Evolutionary conservation across 2,888 invertebrate species (phyloP), one percentile per base, ranked within the genome.

Genomic region (Alviniconcha strummeri): DNA sequence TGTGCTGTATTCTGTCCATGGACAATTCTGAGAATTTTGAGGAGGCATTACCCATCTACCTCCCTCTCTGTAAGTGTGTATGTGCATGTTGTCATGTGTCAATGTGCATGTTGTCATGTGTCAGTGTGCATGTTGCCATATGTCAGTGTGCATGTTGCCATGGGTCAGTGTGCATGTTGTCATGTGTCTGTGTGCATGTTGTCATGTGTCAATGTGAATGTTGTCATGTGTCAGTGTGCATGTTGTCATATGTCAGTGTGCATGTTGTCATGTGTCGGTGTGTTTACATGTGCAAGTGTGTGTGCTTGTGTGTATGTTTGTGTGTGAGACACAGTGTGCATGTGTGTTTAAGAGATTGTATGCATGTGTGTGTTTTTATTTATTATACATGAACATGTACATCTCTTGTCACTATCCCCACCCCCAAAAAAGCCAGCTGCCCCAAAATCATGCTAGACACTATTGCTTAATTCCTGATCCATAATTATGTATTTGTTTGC

Each of bases 31-130:
- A 87, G n/a, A 86, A 85, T 71, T 86, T 83, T 81, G 86, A 87
- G 19, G 89, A 90, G 54, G 90, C 89, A 52, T 84, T 89, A 57
- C 83, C 88, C n/a, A 74, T 82, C 80, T 89, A 87, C 84, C 78
- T 84, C 81, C 78, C 80, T 75, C 83, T 89, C 19, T 88, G 90
- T 90, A 84, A 89, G 90, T 87, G 6, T 55, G 4, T 19, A 60
- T 60, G 36, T 3, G 36, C 36, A 36, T 36, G 36, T 36, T 36
- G 36, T 3, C 36, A 36, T 36, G 36, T 36, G 1, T 36, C 36
- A 36, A 3, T 36, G 36, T 36, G 36, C 36, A 36, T 36, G 36
- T 36, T 36, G 36, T 36, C 36, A 36, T 36, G 36, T 36, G 36
- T 36, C 36, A 36, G 36, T 36, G 36, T 36, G 36, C 36, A 36